Evolutionary conservation across 2,888 invertebrate genomes (phyloP).

Genomic region (Noctua fimbriata): DNA sequence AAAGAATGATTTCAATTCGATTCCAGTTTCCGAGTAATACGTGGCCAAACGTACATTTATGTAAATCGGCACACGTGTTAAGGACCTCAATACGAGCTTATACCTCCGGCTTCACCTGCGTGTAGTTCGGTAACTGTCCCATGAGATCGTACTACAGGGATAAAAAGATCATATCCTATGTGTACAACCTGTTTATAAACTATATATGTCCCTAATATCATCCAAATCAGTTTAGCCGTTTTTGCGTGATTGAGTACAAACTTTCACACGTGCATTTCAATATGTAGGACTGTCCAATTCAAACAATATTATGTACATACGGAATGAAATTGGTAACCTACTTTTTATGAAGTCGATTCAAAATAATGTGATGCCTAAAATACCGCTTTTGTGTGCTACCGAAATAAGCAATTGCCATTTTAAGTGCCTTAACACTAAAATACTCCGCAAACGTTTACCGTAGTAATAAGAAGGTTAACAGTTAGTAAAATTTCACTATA

Average conservation of each 20-base stretch:
- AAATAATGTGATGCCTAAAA: conserved; percentile 13
- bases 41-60: neutral
- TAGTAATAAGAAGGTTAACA: conserved; percentile 56
- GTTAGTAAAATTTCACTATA: conserved; percentile 45
- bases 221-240: neutral
- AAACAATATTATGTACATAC: neutral
- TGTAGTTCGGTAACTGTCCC: neutral
- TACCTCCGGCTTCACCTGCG: neutral
- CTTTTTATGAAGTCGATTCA: neutral
- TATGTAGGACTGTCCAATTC: neutral
- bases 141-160: neutral
- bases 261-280: neutral
- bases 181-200: neutral
- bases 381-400: conserved; percentile 12
- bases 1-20: neutral
- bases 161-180: neutral
- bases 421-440: conserved; percentile 43
- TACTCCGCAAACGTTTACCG: conserved; percentile 22
- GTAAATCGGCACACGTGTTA: neutral
- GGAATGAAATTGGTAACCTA: neutral
- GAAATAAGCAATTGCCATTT: conserved; percentile 37
- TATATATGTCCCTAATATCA: neutral
- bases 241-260: neutral
- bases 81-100: neutral
- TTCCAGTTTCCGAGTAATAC: neutral